A percentile compares a stretch with the other conserved stretches of the same genome.
phyloP scores from a whole-genome alignment of 2,888 invertebrate genomes.

The Diachrysia chrysitis region DNA sequence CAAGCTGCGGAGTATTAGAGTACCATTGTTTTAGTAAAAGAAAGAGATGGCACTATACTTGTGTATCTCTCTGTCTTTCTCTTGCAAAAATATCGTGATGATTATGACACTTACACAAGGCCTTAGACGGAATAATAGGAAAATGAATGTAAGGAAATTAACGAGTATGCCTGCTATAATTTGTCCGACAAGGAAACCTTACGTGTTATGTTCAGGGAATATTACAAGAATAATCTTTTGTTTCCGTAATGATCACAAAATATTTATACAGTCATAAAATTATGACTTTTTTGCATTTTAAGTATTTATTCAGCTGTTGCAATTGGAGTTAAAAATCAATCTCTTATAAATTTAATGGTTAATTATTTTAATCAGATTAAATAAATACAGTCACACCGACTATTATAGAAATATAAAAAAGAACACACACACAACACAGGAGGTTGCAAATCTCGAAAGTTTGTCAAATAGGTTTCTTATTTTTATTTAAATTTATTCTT shows the following conservation, averaged over 20 bases:
- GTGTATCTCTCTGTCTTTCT: slow-evolving; percentile 26
- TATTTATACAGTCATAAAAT: not conserved
- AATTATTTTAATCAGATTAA: too few relatives aligned
- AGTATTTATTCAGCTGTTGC: not conserved
- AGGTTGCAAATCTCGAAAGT: too few relatives aligned
- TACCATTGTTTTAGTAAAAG: slow-evolving; percentile 34
- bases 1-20: slow-evolving; percentile 22
- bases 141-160: slow-evolving; percentile 32
- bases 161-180: slow-evolving; percentile 13
- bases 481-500: too few relatives aligned
- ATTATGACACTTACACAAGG: slow-evolving; percentile 24
- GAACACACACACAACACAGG: too few relatives aligned
- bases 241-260: not conserved
- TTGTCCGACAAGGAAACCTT: not conserved
- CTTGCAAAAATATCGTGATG: slow-evolving; percentile 23
- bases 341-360: too few relatives aligned
- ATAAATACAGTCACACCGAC: too few relatives aligned
- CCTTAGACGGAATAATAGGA: slow-evolving; percentile 25
- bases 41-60: slow-evolving; percentile 12
- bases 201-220: not conserved
- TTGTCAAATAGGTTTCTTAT: too few relatives aligned
- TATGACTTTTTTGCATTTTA: too few relatives aligned
- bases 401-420: too few relatives aligned
- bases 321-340: too few relatives aligned
- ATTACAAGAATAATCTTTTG: not conserved